Conservation (phyloP, 2,888 invertebrate species). For the Leucozona laternaria region DNA sequence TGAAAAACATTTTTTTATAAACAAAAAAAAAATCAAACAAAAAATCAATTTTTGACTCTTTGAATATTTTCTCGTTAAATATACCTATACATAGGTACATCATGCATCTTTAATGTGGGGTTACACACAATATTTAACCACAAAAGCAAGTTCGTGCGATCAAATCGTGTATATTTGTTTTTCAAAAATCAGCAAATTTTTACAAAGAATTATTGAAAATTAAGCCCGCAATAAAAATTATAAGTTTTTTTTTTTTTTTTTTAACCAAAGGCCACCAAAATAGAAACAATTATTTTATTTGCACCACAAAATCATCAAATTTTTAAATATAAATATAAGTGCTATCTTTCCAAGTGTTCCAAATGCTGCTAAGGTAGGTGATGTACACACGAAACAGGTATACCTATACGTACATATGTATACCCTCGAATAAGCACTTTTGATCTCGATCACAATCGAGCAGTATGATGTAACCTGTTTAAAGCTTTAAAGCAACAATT, state of each 20-base stretch:
- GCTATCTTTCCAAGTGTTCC: conserved; percentile 6
- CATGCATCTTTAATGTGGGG: no score
- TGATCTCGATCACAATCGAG: conserved; percentile 65
- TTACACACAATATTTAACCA: no score
- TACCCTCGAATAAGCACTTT: conserved; percentile 47
- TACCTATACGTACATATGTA: neutral
- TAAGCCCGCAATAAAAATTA: neutral
- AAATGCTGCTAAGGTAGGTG: conserved; percentile 10
- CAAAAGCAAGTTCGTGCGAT: no score
- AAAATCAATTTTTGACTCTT: no score
- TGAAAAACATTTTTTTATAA: no score
- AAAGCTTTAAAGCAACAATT: conserved; percentile 76
- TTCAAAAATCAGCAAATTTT: neutral
- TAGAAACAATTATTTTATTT: neutral
- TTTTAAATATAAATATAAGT: neutral
- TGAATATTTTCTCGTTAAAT: no score
- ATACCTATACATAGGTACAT: no score
- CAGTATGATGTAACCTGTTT: conserved; percentile 66
- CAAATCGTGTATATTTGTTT: neutral
- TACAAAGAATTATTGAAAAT: neutral
- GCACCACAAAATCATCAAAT: neutral
- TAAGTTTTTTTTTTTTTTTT: neutral
- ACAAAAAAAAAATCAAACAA: no score
- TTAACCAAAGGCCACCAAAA: neutral
- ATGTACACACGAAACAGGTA: neutral